A percentile compares a stretch with the other conserved stretches of the same genome.
Evolutionary conservation across 2,113 vertebrate species (phyloP).

Genomic region (Hydropotes inermis): DNA sequence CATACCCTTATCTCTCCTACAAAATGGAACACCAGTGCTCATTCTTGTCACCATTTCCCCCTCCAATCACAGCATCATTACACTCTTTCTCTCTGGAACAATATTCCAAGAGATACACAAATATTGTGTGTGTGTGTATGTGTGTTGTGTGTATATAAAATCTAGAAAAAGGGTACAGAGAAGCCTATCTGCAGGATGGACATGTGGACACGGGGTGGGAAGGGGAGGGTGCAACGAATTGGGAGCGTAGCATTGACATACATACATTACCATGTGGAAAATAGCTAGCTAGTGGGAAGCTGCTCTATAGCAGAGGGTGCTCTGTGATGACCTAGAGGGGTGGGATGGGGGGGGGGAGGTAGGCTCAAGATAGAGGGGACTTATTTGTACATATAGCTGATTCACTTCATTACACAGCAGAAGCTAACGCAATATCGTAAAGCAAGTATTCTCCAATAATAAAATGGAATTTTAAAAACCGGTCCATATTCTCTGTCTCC

Average conservation of each 20-base stretch:
- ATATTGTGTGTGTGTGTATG: background rate
- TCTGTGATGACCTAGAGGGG: background rate
- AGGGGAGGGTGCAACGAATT: background rate
- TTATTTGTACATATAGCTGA: background rate
- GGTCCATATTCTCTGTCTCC: background rate
- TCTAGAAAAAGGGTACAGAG: background rate
- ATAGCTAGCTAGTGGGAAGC: background rate
- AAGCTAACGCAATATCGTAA: background rate
- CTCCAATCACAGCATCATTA: background rate
- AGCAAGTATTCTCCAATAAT: background rate
- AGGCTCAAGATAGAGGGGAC: background rate
- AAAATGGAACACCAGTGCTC: background rate
- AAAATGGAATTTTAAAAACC: background rate
- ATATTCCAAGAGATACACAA: background rate
- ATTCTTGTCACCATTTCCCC: background rate
- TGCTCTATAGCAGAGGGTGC: background rate
- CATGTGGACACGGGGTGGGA: background rate
- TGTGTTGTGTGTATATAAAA: background rate
- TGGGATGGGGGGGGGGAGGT: background rate
- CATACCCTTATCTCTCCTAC: background rate
- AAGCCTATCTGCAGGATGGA: background rate
- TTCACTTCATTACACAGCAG: background rate
- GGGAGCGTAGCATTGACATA: background rate
- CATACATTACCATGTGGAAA: background rate
- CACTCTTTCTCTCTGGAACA: background rate